Evolutionary conservation across 2,113 vertebrate genomes (phyloP).

Genomic region (Malurus cyaneus): DNA sequence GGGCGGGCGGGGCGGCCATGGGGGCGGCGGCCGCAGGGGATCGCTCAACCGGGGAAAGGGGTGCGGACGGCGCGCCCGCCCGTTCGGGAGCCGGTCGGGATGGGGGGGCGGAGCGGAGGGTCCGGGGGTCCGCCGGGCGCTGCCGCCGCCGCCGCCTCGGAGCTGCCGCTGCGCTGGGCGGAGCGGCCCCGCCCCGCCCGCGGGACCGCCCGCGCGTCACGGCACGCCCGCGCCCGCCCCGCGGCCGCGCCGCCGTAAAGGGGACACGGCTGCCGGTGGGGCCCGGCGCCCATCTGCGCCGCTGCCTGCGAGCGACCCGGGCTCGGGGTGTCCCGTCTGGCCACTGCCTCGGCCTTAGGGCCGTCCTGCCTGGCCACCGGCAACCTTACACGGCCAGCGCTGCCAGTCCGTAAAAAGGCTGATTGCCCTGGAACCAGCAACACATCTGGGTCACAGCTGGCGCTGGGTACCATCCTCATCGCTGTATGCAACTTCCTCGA

Average conservation of each 20-base stretch:
- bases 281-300: accelerated
- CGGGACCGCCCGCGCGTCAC: neutral
- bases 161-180: too few species aligned
- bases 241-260: neutral
- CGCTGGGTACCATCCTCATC: neutral
- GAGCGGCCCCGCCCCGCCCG: neutral
- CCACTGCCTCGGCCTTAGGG: accelerated
- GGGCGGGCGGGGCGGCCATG: too few species aligned
- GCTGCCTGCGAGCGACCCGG: accelerated
- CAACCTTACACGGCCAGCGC: accelerated
- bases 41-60: too few species aligned
- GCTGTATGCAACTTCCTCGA: neutral
- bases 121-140: too few species aligned
- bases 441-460: neutral
- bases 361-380: neutral
- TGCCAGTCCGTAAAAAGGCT: accelerated
- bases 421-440: neutral
- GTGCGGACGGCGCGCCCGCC: too few species aligned
- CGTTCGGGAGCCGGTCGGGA: too few species aligned
- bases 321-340: accelerated
- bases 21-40: too few species aligned
- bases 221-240: neutral
- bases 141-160: too few species aligned
- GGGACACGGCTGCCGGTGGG: neutral
- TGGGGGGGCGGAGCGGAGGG: too few species aligned